Conservation (phyloP, 1,140 invertebrate species). For the Reticulitermes speratus region DNA sequence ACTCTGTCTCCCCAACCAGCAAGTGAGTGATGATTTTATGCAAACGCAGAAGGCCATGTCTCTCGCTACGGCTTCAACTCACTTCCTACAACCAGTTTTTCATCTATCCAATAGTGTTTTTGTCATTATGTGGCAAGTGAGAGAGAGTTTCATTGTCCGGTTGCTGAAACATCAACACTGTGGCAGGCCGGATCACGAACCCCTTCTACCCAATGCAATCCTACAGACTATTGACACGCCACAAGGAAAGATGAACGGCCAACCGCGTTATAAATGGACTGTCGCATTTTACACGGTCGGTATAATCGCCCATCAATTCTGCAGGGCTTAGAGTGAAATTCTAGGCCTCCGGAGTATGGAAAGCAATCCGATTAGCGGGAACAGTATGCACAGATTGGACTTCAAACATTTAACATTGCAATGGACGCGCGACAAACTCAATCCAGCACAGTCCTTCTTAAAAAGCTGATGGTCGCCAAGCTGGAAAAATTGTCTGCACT, state of each 20-base stretch:
- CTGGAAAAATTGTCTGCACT: too few species aligned
- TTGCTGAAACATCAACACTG: not conserved
- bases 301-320: slow-evolving; percentile 12
- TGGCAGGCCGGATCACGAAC: not conserved
- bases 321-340: not conserved
- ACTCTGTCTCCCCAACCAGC: too few species aligned
- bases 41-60: not conserved
- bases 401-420: too few species aligned
- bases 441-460: too few species aligned
- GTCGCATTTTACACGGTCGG: not conserved
- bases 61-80: not conserved
- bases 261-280: not conserved
- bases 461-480: too few species aligned
- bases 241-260: not conserved
- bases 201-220: not conserved
- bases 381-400: too few species aligned
- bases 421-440: too few species aligned
- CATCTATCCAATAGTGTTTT: not conserved
- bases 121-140: not conserved
- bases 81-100: not conserved
- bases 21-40: slow-evolving; percentile 10
- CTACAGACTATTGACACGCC: not conserved
- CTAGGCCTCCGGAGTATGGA: too few species aligned
- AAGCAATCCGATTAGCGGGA: too few species aligned
- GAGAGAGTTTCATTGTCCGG: not conserved